These are phyloP conservation scores for Heliangelus exortis DNA, from an alignment of 2,797 vertebrate species.

Conservation along the genomic window DNA sequence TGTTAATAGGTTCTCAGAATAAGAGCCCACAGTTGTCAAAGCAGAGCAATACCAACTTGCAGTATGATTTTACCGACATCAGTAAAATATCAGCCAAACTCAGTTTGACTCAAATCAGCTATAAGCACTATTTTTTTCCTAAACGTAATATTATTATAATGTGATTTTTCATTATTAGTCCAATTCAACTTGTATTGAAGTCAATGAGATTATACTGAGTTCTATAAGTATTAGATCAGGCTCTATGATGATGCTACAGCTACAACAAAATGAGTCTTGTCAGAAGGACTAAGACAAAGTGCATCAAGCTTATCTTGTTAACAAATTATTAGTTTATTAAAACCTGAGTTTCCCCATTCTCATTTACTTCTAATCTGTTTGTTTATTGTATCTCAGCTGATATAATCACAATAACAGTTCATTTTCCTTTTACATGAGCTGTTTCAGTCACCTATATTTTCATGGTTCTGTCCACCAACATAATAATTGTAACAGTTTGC, in stretches of 20 bases:
- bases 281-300: conserved; percentile 42
- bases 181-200: conserved; percentile 66
- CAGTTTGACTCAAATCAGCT: conserved; percentile 68
- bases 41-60: conserved; percentile 52
- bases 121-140: conserved; percentile 66
- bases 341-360: conserved; percentile 17
- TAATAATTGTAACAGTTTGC: neutral
- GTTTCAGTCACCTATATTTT: conserved; percentile 24
- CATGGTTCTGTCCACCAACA: conserved; percentile 2
- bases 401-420: neutral
- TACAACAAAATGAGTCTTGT: conserved; percentile 34
- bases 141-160: conserved; percentile 68
- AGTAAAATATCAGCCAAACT: conserved; percentile 67
- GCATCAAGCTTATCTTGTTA: conserved; percentile 16
- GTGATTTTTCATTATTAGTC: conserved; percentile 68
- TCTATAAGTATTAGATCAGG: conserved; percentile 57
- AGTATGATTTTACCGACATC: conserved; percentile 64
- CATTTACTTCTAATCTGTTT: conserved; percentile 47
- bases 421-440: conserved; percentile 8
- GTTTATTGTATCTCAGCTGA: conserved; percentile 20
- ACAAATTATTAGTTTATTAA: conserved; percentile 52
- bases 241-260: conserved; percentile 26
- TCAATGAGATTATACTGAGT: conserved; percentile 67
- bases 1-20: conserved; percentile 50
- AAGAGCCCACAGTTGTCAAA: conserved; percentile 38